Base-by-base conservation (phyloP, 2,888 invertebrate species). In the Elmis aenea region DNA sequence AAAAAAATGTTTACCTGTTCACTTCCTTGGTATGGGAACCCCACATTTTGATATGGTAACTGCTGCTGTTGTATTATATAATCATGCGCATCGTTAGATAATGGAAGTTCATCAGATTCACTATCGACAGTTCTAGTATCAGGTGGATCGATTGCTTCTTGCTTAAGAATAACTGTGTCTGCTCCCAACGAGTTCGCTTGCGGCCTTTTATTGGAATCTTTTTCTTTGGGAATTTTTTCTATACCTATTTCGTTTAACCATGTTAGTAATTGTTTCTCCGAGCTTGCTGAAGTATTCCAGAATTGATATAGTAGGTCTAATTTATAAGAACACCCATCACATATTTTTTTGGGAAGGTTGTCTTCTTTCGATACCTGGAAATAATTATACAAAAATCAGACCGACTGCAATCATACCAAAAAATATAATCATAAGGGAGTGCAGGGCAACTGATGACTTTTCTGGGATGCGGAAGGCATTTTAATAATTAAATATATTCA, bases 221-320 rank as follows among this genome's bases (percentile, higher is more conserved):
- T 27, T 27, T 43, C 16, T 31, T 45, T 42, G 6, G 43, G 22
- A 33, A 35, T 44, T 28, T 48, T 29, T 23, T 43, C 18, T 31
- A 46, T 45, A 20, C 52, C 56, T 5, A 52, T 47, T 50, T 62
- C 55, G 8, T 53, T 57, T 23, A 68, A 44, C 67, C 65, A 68
- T 49, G 58, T 47, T 38, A 64, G 41, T 34, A 69, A 50, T 42
- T 67, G 66, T 49, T 78, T 77, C 55, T 83, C 82, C 21, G 79
- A 75, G 63, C 76, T 80, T 5, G 76, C 75, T 30, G 79, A 75
- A 52, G 77, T 78, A 57, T 79, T 83, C 69, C 81, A 81, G 65
- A 83, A 83, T 62, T 81, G 76, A 64, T 83, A 83, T 53, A 79
- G 71, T 62, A 79, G 75, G 57, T 83, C 82, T 58, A 83, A 73